Base-by-base conservation (phyloP, 2,113 vertebrate species). In the Falco punctatus region DNA sequence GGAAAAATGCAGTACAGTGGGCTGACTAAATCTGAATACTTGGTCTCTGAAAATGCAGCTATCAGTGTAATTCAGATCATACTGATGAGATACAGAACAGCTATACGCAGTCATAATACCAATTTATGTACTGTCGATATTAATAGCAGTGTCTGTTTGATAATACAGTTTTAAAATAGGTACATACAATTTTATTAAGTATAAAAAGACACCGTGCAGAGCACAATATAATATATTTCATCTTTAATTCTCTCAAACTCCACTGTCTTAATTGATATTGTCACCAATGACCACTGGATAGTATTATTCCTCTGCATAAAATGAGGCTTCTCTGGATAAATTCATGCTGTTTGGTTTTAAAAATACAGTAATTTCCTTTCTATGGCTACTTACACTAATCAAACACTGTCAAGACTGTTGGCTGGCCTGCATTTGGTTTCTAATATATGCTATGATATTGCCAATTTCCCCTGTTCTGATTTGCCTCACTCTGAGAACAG, bases 191-290 rank as follows among this genome's bases (percentile, higher is more conserved):
- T 96, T 95, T 95, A 92, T 96, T 97, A 81, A 88, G 65, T 92
- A 97, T 90, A 96, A 94, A 96, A 96, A 96, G 92, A 97, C 87
- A 91, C 51, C 23, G 89, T 90, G 94, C 87, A 93, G 86, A 94
- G 86, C 80, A 92, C 84, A 97, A 96, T 94, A 93, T 72, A 94
- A 91, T 89, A 70, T 71, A 92, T 74, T 92, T 81, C 13, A 82
- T 89, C 82, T 92, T 94, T 74, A 86, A 74, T 92, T 87, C 92
- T 90, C 38, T 95, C 86, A 86, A 93, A 78, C 74, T 93, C 57
- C 42, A 51, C 66, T 70, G 32, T 88, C 81, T 77, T 93, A 83
- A 86, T 65, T 90, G 74, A 62, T 66, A 77, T 44, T 83, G 67
- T 94, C 81, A 96, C 59, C 78, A 91, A 85, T 1, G 28, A 83